Conservation (phyloP, 2,797 vertebrate genomes). For the Helostoma temminkii region DNA sequence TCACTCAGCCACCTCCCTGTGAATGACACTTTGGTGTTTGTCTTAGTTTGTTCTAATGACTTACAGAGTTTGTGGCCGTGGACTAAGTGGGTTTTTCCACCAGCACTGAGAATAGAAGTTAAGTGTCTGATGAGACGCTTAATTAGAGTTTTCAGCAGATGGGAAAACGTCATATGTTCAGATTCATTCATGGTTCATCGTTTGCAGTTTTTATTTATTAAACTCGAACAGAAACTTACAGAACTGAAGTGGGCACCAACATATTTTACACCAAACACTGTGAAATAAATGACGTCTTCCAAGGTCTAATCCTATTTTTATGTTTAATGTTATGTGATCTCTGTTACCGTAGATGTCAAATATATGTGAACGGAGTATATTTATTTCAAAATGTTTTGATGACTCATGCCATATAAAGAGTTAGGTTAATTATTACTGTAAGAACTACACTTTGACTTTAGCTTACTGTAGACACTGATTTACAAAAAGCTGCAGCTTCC, state of each 20-base stretch:
- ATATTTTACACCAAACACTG: neutral
- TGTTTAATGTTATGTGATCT: neutral
- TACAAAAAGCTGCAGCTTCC: neutral
- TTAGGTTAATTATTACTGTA: too few species aligned
- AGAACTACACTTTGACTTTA: too few species aligned
- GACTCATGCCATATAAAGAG: too few species aligned
- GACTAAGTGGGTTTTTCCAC: conserved; percentile 30
- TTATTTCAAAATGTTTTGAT: neutral
- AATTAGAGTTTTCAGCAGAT: conserved; percentile 23
- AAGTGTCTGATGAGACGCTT: conserved; percentile 23
- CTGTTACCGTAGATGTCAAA: neutral
- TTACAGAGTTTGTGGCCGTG: conserved; percentile 53
- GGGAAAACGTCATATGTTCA: conserved; percentile 11
- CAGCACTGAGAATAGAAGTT: conserved; percentile 22
- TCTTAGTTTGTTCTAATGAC: conserved; percentile 62
- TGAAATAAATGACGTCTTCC: neutral
- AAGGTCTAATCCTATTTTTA: neutral
- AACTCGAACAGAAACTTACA: neutral
- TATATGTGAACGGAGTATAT: neutral
- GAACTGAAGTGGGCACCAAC: neutral
- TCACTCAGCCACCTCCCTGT: conserved; percentile 36
- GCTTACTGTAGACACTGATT: too few species aligned
- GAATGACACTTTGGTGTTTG: conserved; percentile 54
- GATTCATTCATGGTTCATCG: too few species aligned
- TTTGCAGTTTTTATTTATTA: neutral